Conservation (phyloP, 2,888 invertebrate species). For the Lasioglossum zephyrum region DNA sequence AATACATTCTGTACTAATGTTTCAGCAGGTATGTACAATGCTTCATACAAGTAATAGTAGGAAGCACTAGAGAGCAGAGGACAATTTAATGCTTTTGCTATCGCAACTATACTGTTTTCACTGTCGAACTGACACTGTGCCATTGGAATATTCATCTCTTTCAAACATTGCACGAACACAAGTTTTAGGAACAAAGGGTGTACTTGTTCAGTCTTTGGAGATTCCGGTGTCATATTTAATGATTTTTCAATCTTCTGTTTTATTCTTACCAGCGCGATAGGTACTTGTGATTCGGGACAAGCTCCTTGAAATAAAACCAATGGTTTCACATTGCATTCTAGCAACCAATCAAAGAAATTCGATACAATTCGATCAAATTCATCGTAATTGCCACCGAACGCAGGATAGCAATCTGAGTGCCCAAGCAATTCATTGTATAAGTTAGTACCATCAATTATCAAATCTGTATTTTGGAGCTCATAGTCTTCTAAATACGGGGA, state of each 20-base stretch:
- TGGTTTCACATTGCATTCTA: slow-evolving; percentile 89
- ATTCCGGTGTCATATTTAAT: slow-evolving; percentile 82
- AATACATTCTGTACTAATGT: slow-evolving; percentile 86
- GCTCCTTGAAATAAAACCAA: slow-evolving; percentile 93
- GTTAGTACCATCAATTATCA: slow-evolving; percentile 94
- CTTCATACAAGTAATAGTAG: slow-evolving; percentile 96
- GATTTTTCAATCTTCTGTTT: slow-evolving; percentile 87
- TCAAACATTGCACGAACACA: slow-evolving; percentile 90
- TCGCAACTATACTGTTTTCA: slow-evolving; percentile 93
- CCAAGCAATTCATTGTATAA: slow-evolving; percentile 89
- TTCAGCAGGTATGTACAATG: slow-evolving; percentile 91
- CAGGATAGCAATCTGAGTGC: slow-evolving; percentile 85
- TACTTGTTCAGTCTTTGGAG: slow-evolving; percentile 84
- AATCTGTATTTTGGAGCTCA: slow-evolving; percentile 88
- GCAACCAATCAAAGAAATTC: slow-evolving; percentile 89
- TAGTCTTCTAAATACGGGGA: slow-evolving; percentile 87
- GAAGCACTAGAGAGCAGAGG: slow-evolving; percentile 97
- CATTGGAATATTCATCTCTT: slow-evolving; percentile 88
- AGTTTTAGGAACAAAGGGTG: slow-evolving; percentile 91
- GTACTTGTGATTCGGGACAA: slow-evolving; percentile 89
- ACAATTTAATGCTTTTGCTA: slow-evolving; percentile 91
- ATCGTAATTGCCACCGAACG: slow-evolving; percentile 95
- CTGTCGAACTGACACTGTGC: slow-evolving; percentile 94
- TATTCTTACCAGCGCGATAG: slow-evolving; percentile 87
- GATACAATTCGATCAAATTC: slow-evolving; percentile 88